Evolutionary conservation across 2,113 vertebrate species (phyloP).

Genomic region (Ciconia stormi): DNA sequence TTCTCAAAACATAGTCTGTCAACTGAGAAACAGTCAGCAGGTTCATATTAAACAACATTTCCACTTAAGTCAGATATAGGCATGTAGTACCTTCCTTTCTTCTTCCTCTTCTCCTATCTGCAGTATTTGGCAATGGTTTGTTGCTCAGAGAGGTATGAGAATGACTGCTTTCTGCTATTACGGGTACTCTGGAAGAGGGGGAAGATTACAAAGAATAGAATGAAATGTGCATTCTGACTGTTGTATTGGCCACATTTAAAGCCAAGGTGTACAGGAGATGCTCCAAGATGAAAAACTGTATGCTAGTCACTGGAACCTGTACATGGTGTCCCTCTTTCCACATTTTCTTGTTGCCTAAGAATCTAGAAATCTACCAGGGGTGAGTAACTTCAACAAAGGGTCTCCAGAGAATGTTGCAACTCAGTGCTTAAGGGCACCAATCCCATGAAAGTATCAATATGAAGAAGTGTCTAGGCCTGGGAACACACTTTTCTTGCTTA

Average conservation of each 20-base stretch:
- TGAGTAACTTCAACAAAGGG: neutral
- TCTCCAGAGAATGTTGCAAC: conserved; percentile 27
- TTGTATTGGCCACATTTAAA: neutral
- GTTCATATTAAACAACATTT: neutral
- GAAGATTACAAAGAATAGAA: neutral
- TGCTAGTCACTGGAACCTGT: neutral
- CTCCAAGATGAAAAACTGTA: neutral
- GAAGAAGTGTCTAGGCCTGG: neutral
- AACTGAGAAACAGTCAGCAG: neutral
- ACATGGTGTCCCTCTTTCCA: neutral
- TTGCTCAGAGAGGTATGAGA: neutral
- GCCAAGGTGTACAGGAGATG: neutral
- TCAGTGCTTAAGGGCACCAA: neutral
- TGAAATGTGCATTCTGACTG: neutral
- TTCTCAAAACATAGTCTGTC: neutral
- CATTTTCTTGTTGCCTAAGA: neutral
- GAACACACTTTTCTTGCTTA: neutral
- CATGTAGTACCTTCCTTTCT: neutral
- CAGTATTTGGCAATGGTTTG: neutral
- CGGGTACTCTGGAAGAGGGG: neutral
- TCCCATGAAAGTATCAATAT: neutral
- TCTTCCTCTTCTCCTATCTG: neutral
- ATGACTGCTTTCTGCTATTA: rapidly evolving
- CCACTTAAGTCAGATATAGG: neutral
- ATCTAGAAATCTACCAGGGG: neutral